Conservation (phyloP, 2,113 vertebrate species). For the Catagonus wagneri region DNA sequence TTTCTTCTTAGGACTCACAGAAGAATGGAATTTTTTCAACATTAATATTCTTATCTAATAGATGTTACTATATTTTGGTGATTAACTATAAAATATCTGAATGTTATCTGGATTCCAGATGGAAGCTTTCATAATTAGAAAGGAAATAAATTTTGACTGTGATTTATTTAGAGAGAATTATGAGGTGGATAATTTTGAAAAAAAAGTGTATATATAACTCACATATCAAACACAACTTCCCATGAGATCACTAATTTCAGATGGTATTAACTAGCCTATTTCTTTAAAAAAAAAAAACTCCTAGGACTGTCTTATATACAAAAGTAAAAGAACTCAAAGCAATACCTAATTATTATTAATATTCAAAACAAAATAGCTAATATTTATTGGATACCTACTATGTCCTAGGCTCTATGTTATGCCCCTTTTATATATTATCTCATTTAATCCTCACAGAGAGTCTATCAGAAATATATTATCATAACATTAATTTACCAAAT, state of each 20-base stretch:
- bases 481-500: neutral
- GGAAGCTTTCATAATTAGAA: constrained; percentile 4
- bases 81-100: neutral
- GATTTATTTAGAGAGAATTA: neutral
- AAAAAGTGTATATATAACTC: neutral
- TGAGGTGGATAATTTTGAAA: constrained; percentile 4
- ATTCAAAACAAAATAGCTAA: neutral
- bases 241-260: neutral
- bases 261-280: neutral
- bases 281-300: neutral
- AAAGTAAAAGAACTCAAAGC: neutral
- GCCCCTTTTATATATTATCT: neutral
- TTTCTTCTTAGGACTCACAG: neutral
- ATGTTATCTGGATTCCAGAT: neutral
- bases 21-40: neutral
- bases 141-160: neutral
- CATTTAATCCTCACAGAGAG: neutral
- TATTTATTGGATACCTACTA: neutral
- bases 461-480: neutral
- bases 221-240: neutral
- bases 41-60: neutral
- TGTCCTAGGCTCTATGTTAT: neutral
- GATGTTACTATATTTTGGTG: neutral
- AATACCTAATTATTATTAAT: constrained; percentile 16
- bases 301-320: neutral